Evolutionary conservation across 1,140 invertebrate genomes (phyloP), one percentile per base, ranked within the genome.

Genomic region (Solen grandis): DNA sequence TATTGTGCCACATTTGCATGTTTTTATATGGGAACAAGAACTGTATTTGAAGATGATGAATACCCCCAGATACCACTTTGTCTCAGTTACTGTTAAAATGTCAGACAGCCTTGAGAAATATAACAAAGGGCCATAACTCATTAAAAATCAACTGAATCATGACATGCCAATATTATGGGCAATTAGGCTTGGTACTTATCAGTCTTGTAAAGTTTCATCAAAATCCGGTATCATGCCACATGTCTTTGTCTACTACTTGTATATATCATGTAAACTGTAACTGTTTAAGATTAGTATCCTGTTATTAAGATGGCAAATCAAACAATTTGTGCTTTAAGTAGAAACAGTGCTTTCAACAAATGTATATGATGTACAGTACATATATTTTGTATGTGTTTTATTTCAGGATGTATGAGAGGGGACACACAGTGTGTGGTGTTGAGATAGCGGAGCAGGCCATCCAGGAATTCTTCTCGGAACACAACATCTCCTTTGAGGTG

Each of bases 331-430:
- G 46, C n/a, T 14, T 52, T 14, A 52, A 52, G n/a, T 52, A 13
- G 13, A 14, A 52, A 52, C 46, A 52, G 2, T 25, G n/a, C 19
- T 54, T 8, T 4, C 19, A 22, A 1, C 27, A 54, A 1, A 25
- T 22, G 27, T 25, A 2, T 54, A 2, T 2, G 52, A 22, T 25
- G 8, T 22, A 22, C 4, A 4, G 52, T 22, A 4, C 27, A 25
- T 25, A 62, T 22, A 27, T 5, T 31, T 19, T 62, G 29, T n/a
- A 59, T 59, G 22, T 27, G 22, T 29, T 2, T 22, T 29, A 2
- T 35, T 50, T 13, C 33, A 75, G 72, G 72, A 63, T 75, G 57
- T 75, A 75, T 38, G 35, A 75, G 5, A 36, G 55, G 25, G 72
- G 72, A 31, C 59, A 63, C 35, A 75, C 36, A 22, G 72, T 75